phyloP scores from a whole-genome alignment of 2,797 vertebrate genomes.

The Carcharodon carcharias region DNA sequence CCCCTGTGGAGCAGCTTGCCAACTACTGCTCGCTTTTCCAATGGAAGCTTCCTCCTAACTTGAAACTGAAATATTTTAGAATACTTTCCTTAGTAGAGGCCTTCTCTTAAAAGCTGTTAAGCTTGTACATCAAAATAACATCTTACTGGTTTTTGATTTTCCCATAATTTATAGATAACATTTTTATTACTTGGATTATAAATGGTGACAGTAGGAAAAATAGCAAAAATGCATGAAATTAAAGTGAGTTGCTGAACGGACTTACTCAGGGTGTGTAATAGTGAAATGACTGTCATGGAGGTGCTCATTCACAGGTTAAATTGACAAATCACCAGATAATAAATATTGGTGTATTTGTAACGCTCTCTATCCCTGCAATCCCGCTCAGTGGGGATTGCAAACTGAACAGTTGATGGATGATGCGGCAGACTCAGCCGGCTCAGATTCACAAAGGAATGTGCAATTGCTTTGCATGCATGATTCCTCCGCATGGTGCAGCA shows the following conservation, averaged over 20 bases:
- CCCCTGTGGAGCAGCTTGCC: not conserved
- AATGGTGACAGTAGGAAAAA: not conserved
- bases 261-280: not conserved
- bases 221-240: not conserved
- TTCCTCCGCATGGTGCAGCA: not conserved
- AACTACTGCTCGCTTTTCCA: not conserved
- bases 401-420: constrained; percentile 28
- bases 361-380: constrained; percentile 8
- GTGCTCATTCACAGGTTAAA: constrained; percentile 25
- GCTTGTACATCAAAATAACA: not conserved
- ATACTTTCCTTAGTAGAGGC: not conserved
- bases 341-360: constrained; percentile 29
- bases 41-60: not conserved
- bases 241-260: not conserved
- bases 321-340: constrained; percentile 35
- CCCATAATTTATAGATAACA: not conserved
- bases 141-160: not conserved
- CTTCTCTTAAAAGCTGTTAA: not conserved
- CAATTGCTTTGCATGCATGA: not conserved
- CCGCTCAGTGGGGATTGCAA: not conserved
- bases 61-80: not conserved
- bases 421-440: not conserved
- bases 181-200: not conserved
- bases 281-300: not conserved
- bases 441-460: constrained; percentile 6